Base-by-base conservation (phyloP, 2,797 vertebrate species). In the Hafferia zeledoni region DNA sequence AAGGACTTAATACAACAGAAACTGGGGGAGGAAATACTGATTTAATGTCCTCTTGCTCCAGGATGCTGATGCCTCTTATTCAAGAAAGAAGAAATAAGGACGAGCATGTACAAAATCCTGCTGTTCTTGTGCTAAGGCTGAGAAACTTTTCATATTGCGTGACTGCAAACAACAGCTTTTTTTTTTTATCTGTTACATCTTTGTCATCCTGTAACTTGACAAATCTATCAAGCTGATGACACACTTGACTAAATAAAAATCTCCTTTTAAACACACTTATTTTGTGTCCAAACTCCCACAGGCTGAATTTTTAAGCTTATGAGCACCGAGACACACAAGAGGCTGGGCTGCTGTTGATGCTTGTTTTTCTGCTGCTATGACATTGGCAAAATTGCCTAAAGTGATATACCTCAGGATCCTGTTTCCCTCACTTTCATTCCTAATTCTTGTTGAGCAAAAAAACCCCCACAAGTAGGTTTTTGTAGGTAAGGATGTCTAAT, bases 61-160 rank as follows among this genome's bases (percentile, higher is more conserved):
- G 99, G 99, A 99, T 64, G 98, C 98, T 39, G 99, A 99, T 95
- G 93, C 96, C 30, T 97, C 98, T 37, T 99, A 99, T 59, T 99
- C 98, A 96, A 98, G 95, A 39, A 99, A 99, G 95, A 95, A 93
- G 49, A 97, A 93, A 56, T 97, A 85, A 98, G 65, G 61, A 91
- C 5, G 9, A 43, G 22, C 0, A 0, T 52, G 44, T 35, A 70
- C 75, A 72, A 76, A 75, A 47, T 35, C 31, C 27, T 56, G 77
- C 41, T 83, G 27, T 25, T 55, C 41, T 33, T 68, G 22, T 84
- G 77, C 61, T 46, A 27, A 70, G 49, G 83, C 87, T 70, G 77
- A 72, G 56, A 72, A 69, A 35, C 31, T 19, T 87, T 75, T 53
- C 59, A 15, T 53, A 25, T 1, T 31, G 13, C 0, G 0, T 69